Evolutionary conservation across 2,113 vertebrate genomes (phyloP).

Genomic region (Pitta sordida): DNA sequence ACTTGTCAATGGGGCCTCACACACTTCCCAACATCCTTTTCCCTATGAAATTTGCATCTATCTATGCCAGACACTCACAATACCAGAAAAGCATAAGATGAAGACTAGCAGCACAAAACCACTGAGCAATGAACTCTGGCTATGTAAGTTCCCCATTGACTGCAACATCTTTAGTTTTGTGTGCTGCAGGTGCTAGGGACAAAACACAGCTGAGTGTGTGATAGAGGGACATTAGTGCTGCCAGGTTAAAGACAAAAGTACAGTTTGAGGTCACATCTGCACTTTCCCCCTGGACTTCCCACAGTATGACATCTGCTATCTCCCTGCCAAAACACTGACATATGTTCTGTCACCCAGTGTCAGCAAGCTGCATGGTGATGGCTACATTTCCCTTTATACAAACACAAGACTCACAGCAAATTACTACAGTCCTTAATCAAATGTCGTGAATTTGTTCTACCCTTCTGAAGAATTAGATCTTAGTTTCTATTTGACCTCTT

Average conservation of each 20-base stretch:
- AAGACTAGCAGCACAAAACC: neutral
- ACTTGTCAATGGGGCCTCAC: too few relatives aligned
- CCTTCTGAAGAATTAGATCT: neutral
- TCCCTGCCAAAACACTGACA: neutral
- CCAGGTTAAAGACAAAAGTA: neutral
- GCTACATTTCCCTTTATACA: neutral
- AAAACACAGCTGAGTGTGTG: neutral
- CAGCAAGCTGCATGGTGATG: neutral
- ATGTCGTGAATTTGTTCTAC: neutral
- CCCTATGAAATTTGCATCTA: neutral
- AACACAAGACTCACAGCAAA: neutral
- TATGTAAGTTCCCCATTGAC: fast-evolving
- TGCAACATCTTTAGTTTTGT: fast-evolving
- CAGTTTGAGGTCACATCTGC: neutral
- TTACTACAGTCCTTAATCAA: neutral
- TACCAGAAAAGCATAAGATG: fast-evolving
- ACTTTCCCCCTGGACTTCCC: neutral
- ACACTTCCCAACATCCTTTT: neutral
- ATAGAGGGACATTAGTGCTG: neutral
- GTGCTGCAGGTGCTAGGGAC: neutral
- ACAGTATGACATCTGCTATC: neutral
- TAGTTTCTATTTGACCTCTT: neutral
- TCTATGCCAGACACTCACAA: neutral
- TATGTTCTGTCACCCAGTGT: neutral
- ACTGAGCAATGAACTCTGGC: neutral